Percentiles rank a stretch among this genome's conserved stretches.
Conservation (phyloP, 2,888 invertebrate species). For the Holacanthella duospinosa region DNA sequence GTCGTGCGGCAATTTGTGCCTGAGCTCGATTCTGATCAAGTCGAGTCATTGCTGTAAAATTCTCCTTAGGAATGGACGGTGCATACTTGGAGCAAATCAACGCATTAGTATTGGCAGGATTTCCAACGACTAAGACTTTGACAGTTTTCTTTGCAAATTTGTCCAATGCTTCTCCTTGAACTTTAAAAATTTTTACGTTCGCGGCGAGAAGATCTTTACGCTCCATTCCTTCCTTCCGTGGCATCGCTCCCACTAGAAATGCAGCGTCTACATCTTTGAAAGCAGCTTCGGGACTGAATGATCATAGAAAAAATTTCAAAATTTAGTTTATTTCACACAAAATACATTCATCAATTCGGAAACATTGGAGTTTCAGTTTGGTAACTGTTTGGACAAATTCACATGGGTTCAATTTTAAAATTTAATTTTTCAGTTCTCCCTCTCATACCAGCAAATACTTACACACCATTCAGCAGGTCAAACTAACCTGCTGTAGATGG, state of each 20-base stretch:
- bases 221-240: constrained; percentile 80
- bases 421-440: too few relatives aligned
- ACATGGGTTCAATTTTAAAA: too few relatives aligned
- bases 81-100: constrained; percentile 89
- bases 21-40: constrained; percentile 96
- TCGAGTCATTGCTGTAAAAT: constrained; percentile 96
- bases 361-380: too few relatives aligned
- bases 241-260: constrained; percentile 96
- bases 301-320: not conserved
- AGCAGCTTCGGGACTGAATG: constrained; percentile 76
- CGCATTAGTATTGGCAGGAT: constrained; percentile 98
- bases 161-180: constrained; percentile 74
- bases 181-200: constrained; percentile 86
- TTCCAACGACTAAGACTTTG: constrained; percentile 94
- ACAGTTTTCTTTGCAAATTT: constrained; percentile 81
- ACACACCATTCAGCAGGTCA: too few relatives aligned
- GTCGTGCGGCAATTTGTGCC: constrained; percentile 54
- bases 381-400: too few relatives aligned
- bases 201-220: constrained; percentile 93
- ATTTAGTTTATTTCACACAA: not conserved
- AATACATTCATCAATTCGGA: not conserved
- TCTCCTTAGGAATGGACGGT: constrained; percentile 87
- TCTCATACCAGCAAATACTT: too few relatives aligned
- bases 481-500: too few relatives aligned
- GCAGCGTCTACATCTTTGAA: constrained; percentile 93